Base-by-base conservation (phyloP, 2,888 invertebrate genomes). In the Keiferia lycopersicella region DNA sequence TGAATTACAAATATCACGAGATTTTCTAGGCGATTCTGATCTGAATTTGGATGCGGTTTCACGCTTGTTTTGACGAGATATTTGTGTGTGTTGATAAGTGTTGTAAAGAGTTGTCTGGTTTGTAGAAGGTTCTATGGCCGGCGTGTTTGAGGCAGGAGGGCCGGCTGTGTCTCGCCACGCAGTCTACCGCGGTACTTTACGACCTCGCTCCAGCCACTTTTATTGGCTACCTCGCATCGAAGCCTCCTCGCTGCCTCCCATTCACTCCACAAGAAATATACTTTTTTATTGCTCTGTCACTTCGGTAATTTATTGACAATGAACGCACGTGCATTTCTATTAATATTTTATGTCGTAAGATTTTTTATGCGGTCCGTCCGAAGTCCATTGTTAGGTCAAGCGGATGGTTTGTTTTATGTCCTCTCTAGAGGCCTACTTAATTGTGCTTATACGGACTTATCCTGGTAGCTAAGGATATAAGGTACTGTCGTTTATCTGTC, bases 271-370 rank as follows among this genome's bases (percentile, higher is more conserved):
- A 86, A 87, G 87, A 88, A 88, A 90, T 90, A 89, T 83, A 88
- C 86, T 87, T 88, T 91, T 91, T 90, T 91, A 91, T 89, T 87
- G 82, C 88, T 86, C 88, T 88, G 91, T 91, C 91, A 91, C 91
- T 90, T 75, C 78, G 82, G 85, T 91, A 91, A 91, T 91, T 91
- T 91, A 91, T 91, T 88, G 91, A 90, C 88, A 91, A 90, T 90
- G 90, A 91, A 88, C 88, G 82, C 88, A 89, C 91, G 90, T 90
- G 91, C 90, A 90, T 90, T 91, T 91, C 91, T 91, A 91, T 91
- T 91, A 91, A 91, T 91, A 91, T 91, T 91, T 91, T 91, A 90
- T 90, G 88, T 87, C 79, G 82, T 80, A 82, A 82, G 82, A 79
- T 85, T 86, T 90, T 90, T 88, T 87, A 83, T 84, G 78, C 78